A percentile compares a stretch with the other conserved stretches of the same genome.
Conservation (phyloP, 2,888 invertebrate species). For the Lepidochrysops patricia region DNA sequence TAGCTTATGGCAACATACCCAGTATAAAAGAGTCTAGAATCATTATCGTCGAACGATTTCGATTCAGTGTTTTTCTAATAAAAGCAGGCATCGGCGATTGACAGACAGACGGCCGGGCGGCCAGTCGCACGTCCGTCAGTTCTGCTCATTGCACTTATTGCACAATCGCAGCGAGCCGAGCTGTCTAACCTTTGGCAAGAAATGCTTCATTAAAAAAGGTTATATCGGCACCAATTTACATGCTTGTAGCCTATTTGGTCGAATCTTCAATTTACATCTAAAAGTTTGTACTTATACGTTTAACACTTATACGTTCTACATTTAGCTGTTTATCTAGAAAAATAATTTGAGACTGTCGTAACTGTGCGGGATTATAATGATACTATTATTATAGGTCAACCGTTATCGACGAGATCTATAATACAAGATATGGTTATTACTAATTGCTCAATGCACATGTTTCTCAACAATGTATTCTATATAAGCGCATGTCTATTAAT, state of each 20-base stretch:
- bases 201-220: constrained; percentile 13
- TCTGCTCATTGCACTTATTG: constrained; percentile 53
- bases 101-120: constrained; percentile 23
- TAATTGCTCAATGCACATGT: constrained; percentile 11
- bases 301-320: no score
- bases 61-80: constrained; percentile 11
- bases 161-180: constrained; percentile 35
- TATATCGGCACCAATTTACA: not conserved
- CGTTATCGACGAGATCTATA: constrained; percentile 8
- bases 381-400: constrained; percentile 17
- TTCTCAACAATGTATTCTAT: constrained; percentile 10
- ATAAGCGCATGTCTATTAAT: constrained; percentile 3
- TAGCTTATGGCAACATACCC: not conserved
- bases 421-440: constrained; percentile 5
- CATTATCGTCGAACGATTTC: not conserved
- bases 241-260: not conserved
- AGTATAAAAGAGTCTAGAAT: not conserved
- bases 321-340: no score
- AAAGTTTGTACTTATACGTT: no score
- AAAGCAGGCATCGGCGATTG: constrained; percentile 6
- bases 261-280: not conserved
- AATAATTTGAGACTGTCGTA: not conserved
- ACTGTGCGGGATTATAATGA: not conserved
- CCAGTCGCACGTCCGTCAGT: constrained; percentile 43
- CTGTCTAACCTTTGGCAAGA: constrained; percentile 23